Conservation (phyloP, 2,113 vertebrate species). For the Ochotona curzoniae region DNA sequence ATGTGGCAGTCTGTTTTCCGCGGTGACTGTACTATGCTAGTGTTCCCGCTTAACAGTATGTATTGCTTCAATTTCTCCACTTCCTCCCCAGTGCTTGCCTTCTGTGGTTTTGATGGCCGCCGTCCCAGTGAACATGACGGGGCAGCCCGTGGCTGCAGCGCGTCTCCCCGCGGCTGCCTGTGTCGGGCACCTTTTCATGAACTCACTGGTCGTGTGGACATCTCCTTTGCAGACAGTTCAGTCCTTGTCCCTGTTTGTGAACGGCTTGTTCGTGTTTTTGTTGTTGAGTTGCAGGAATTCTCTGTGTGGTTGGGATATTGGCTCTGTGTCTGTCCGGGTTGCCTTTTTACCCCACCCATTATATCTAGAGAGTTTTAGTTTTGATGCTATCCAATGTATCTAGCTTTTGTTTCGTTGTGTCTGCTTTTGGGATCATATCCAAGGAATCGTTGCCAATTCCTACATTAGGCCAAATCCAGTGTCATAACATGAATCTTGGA, state of each 20-base stretch:
- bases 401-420: not conserved
- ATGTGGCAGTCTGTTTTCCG: not conserved
- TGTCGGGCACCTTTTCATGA: not conserved
- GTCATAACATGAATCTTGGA: too few relatives aligned
- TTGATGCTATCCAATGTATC: not conserved
- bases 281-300: not conserved
- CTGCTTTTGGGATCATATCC: not conserved
- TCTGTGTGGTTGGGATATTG: not conserved
- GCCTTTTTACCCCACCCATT: not conserved
- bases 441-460: not conserved
- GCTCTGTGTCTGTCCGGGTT: not conserved
- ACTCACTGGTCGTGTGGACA: not conserved
- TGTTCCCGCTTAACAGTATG: not conserved
- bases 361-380: not conserved
- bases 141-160: not conserved
- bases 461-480: too few relatives aligned
- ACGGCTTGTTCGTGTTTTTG: not conserved
- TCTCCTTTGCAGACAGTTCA: not conserved
- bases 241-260: not conserved
- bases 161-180: not conserved
- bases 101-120: not conserved
- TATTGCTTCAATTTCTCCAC: not conserved
- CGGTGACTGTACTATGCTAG: rapidly evolving
- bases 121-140: too few relatives aligned
- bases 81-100: not conserved